A percentile compares a stretch with the other conserved stretches of the same genome.
These are phyloP conservation scores for Tenthredo mesomela DNA, from an alignment of 2,888 invertebrate species.

Conservation along the genomic window DNA sequence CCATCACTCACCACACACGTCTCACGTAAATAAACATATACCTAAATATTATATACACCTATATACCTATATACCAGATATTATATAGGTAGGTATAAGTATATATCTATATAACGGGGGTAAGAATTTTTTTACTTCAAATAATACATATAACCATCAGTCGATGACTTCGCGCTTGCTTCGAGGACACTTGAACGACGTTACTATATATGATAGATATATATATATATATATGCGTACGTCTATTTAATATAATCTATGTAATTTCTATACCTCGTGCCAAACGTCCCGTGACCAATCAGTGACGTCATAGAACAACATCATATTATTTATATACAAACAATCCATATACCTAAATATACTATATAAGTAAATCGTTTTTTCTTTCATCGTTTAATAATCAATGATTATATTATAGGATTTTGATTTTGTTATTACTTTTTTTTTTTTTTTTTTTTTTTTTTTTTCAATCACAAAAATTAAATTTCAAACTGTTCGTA, in stretches of 20 bases:
- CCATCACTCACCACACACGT: background rate
- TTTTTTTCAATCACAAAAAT: too few species aligned
- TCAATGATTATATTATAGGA: too few species aligned
- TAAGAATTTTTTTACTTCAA: background rate
- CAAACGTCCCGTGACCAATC: slow-evolving; percentile 37
- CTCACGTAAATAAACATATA: background rate
- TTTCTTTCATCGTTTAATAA: too few species aligned
- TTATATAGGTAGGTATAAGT: background rate
- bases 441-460: too few species aligned
- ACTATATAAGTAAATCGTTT: too few species aligned
- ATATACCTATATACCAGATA: background rate
- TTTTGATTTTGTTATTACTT: too few species aligned
- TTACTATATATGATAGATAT: too few species aligned
- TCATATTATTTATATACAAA: background rate
- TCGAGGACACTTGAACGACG: background rate
- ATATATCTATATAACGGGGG: background rate
- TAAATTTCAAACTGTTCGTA: too few species aligned
- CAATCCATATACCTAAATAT: background rate
- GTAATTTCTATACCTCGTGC: slow-evolving; percentile 22
- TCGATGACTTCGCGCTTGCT: background rate
- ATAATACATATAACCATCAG: background rate
- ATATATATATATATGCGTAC: background rate
- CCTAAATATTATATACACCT: background rate
- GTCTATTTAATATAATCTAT: background rate
- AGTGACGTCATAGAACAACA: background rate